Percentiles rank a stretch among this genome's conserved stretches.
Conservation (phyloP, 2,888 invertebrate genomes). For the Desoria tigrina region DNA sequence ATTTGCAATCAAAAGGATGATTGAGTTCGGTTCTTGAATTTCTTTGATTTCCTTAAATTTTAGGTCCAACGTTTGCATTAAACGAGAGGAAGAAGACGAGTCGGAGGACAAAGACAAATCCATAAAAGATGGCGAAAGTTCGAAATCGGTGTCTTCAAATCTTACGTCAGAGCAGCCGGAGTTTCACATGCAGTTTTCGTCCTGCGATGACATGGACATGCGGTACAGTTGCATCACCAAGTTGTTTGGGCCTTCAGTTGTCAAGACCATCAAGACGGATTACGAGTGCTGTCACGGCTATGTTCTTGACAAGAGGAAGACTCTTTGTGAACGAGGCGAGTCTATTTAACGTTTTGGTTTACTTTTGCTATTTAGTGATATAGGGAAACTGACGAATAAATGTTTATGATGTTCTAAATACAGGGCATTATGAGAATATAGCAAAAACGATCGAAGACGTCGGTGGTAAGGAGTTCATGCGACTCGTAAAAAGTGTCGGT, state of each 20-base stretch:
- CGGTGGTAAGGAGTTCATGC: constrained; percentile 64
- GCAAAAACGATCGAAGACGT: constrained; percentile 63
- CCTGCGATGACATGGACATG: constrained; percentile 60
- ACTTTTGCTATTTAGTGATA: constrained; percentile 6
- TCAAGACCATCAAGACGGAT: constrained; percentile 65
- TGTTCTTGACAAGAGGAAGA: constrained; percentile 59
- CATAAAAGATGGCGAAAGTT: constrained; percentile 1
- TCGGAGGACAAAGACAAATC: constrained; percentile 19
- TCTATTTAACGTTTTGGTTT: not conserved
- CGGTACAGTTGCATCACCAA: constrained; percentile 63
- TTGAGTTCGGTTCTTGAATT: no score
- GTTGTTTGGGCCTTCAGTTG: constrained; percentile 58
- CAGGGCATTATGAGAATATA: constrained; percentile 63
- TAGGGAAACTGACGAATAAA: constrained; percentile 52
- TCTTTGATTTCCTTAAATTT: not conserved
- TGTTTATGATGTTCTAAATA: constrained; percentile 3
- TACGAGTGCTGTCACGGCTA: constrained; percentile 72
- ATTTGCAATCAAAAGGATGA: not conserved
- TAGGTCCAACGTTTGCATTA: constrained; percentile 67
- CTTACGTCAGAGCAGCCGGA: constrained; percentile 31
- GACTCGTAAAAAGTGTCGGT: constrained; percentile 61
- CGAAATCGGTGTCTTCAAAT: constrained; percentile 12
- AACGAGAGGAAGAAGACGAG: constrained; percentile 61
- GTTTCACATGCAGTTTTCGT: constrained; percentile 56
- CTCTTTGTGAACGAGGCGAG: constrained; percentile 59